phyloP scores from a whole-genome alignment of 2,888 invertebrate genomes.

The Celastrina argiolus region DNA sequence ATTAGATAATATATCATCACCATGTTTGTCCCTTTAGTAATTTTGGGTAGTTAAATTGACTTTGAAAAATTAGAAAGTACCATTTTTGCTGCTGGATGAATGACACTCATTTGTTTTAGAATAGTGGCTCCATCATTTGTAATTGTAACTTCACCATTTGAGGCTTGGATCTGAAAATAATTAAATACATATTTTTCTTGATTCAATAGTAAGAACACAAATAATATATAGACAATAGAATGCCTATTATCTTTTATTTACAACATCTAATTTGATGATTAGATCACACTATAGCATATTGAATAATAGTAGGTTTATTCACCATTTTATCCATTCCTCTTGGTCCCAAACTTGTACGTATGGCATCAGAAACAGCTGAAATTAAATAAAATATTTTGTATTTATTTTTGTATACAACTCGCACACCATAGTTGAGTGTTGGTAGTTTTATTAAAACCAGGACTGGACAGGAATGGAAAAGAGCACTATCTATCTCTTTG shows the following conservation, averaged over 20 bases:
- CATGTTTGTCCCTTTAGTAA: not conserved
- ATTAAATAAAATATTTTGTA: constrained; percentile 24
- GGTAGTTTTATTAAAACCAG: too few species aligned
- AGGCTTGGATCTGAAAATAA: constrained; percentile 89
- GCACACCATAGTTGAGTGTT: not conserved
- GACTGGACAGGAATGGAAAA: too few species aligned
- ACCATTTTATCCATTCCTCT: constrained; percentile 99
- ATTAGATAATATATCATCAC: not conserved
- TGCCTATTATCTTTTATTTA: too few species aligned
- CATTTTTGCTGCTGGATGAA: constrained; percentile 99
- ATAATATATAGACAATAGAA: not conserved
- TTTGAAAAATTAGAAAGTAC: constrained; percentile 61
- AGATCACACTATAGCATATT: too few species aligned
- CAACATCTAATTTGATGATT: too few species aligned
- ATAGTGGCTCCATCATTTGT: constrained; percentile 99
- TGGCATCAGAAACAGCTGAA: constrained; percentile 99
- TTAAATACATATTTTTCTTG: constrained; percentile 20
- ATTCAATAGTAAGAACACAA: not conserved
- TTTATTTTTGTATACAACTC: not conserved
- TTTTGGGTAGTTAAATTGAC: constrained; percentile 78
- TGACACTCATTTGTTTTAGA: constrained; percentile 98
- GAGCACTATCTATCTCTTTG: too few species aligned
- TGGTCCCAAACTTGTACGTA: constrained; percentile 98
- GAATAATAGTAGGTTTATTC: constrained; percentile 37
- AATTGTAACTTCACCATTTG: constrained; percentile 98